A percentile compares a stretch with the other conserved stretches of the same genome.
Evolutionary conservation across 2,797 vertebrate species (phyloP).

Genomic region (Hyperoplus lanceolatus): DNA sequence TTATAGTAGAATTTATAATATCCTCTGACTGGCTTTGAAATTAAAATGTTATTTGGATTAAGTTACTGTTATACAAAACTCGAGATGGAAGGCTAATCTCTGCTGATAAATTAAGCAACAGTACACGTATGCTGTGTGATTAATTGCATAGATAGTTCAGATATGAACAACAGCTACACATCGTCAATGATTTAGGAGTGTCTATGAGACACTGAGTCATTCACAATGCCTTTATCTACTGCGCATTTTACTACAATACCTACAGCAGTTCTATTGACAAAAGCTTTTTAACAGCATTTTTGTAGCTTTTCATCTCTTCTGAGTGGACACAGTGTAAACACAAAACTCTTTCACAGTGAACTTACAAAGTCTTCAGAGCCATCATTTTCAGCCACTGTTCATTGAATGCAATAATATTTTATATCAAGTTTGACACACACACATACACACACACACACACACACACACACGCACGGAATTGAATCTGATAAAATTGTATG

Average conservation of each 20-base stretch:
- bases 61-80: background rate
- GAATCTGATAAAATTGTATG: background rate
- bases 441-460: background rate
- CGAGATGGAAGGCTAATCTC: constrained; percentile 13
- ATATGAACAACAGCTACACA: constrained; percentile 36
- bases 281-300: background rate
- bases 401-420: background rate
- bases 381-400: background rate
- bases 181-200: constrained; percentile 42
- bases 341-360: background rate
- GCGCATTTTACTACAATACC: background rate
- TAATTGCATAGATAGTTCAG: constrained; percentile 18
- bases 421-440: background rate
- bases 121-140: constrained; percentile 20
- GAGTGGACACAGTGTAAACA: background rate
- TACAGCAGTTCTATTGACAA: background rate
- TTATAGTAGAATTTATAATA: constrained; percentile 2
- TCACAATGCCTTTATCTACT: background rate
- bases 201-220: constrained; percentile 26
- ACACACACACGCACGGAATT: background rate
- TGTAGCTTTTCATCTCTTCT: background rate
- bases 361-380: background rate
- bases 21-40: background rate
- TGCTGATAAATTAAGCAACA: background rate
- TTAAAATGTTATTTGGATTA: background rate